phyloP scores from a whole-genome alignment of 2,797 vertebrate species.

The Ceryle rudis region DNA sequence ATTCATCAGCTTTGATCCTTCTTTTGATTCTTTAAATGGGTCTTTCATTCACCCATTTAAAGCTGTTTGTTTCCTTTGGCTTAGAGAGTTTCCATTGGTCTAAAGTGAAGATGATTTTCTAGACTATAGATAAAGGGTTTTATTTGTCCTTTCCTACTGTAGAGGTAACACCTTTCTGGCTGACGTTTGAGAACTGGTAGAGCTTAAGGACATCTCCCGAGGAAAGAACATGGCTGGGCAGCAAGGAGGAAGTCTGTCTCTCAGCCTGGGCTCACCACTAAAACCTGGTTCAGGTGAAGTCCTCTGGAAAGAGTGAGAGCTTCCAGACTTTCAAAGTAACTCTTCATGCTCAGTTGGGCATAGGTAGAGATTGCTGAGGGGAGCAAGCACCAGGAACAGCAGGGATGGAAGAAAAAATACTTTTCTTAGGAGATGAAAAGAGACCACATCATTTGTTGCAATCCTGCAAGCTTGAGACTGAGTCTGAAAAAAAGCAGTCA shows the following conservation, averaged over 20 bases:
- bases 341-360: neutral
- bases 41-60: neutral
- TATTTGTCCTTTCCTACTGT: neutral
- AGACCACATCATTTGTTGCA: neutral
- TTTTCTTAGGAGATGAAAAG: neutral
- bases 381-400: neutral
- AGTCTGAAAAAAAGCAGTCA: neutral
- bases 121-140: neutral
- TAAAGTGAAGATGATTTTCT: neutral
- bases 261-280: neutral
- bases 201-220: neutral
- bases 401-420: neutral
- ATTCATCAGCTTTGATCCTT: neutral
- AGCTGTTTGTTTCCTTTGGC: neutral
- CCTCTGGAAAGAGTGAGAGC: neutral
- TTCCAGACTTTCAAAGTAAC: neutral
- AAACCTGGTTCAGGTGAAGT: neutral
- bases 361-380: neutral
- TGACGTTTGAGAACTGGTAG: neutral
- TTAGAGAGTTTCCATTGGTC: neutral
- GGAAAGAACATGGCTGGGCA: neutral
- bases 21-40: neutral
- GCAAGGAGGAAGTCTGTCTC: neutral
- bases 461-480: neutral
- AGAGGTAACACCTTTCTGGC: neutral